Base-by-base conservation (phyloP, 2,888 invertebrate genomes). In the Rotaria magnacalcarata region DNA sequence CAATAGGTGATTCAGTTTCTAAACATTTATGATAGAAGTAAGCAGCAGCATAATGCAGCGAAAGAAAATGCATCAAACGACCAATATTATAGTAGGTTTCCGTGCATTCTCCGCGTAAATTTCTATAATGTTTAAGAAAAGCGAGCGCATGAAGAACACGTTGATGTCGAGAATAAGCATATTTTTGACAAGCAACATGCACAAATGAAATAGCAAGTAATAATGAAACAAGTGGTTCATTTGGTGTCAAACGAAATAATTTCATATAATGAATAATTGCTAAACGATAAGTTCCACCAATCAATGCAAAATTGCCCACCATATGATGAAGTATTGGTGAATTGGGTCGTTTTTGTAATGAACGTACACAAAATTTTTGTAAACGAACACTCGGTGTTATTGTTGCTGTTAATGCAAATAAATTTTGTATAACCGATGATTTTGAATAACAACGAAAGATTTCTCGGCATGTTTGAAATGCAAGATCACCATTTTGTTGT, bases 181-280 rank as follows among this genome's bases (percentile, higher is more conserved):
- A 95, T 90, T 95, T 95, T 90, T 96, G 96, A 86, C 94, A 94
- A 2, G 95, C 94, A 92, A 96, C 93, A 89, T 96, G 95, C 88
- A 95, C 92, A 89, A 95, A 94, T 58, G 94, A 94, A 6, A 95
- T 93, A 0, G 94, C 94, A 88, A 95, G 93, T 88, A 95, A 93
- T 87, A 96, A 92, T 34, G 94, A 94, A 34, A 94, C 91, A 87
- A 96, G 90, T 0, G 96, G 93, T 88, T 94, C 93, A 24, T 89
- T 88, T 0, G 94, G 93, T 58, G 92, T 92, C 85, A 93, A 93
- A 88, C 94, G 93, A 89, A 94, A 94, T 67, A 94, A 93, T 84
- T 94, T 93, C 88, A 94, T 93, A 90, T 95, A 96, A 89, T 96
- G 75, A 43, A 86, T 85, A 21, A 86, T 54, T 47, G 86, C 86